phyloP scores from a whole-genome alignment of 2,888 invertebrate species.

The Dinocampus coccinellae region DNA sequence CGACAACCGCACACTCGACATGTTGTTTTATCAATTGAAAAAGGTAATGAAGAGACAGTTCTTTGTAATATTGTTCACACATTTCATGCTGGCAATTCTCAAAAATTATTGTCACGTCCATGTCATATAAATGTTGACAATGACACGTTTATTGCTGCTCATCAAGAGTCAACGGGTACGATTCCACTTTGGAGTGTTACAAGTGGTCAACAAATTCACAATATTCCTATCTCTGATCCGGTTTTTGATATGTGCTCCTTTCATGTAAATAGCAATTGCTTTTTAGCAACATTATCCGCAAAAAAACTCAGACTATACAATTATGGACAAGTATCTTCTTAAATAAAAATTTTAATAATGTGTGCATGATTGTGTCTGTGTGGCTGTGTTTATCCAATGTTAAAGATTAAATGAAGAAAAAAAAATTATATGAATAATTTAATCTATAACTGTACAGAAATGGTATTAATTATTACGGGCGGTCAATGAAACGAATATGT shows the following conservation, averaged over 20 bases:
- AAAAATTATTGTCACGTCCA: slow-evolving; percentile 77
- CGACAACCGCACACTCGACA: slow-evolving; percentile 71
- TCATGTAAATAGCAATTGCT: slow-evolving; percentile 70
- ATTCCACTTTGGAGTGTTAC: slow-evolving; percentile 77
- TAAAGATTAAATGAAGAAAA: not conserved
- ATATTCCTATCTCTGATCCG: slow-evolving; percentile 76
- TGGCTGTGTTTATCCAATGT: not conserved
- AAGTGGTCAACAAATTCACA: slow-evolving; percentile 71
- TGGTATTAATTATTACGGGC: not conserved
- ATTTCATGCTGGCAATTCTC: slow-evolving; percentile 78
- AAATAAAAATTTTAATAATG: not conserved
- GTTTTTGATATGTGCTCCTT: slow-evolving; percentile 79
- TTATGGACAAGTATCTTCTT: slow-evolving; percentile 46
- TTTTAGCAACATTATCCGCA: slow-evolving; percentile 78
- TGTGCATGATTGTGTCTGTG: not conserved
- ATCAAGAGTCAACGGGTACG: slow-evolving; percentile 80
- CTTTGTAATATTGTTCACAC: slow-evolving; percentile 74
- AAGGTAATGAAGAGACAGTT: slow-evolving; percentile 69
- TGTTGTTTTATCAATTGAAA: slow-evolving; percentile 69
- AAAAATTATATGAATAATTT: not conserved
- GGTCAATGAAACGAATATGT: not conserved
- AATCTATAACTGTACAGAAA: not conserved
- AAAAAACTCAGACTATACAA: slow-evolving; percentile 78
- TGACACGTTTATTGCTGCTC: slow-evolving; percentile 78
- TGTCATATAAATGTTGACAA: slow-evolving; percentile 74